Percentiles rank a stretch among this genome's conserved stretches.
phyloP scores from a whole-genome alignment of 2,888 invertebrate species.

The Agelastica alni region DNA sequence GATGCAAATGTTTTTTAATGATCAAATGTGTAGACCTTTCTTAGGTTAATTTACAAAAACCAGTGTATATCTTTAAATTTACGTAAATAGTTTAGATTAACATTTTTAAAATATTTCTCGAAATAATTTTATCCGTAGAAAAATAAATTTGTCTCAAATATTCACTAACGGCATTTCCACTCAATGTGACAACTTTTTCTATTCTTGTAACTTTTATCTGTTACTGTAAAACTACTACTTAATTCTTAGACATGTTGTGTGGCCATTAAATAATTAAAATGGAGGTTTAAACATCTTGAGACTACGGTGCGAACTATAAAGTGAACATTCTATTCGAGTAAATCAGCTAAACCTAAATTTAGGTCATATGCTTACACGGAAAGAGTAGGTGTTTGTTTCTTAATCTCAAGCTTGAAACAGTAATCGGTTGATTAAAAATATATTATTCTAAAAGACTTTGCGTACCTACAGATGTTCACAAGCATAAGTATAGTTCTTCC shows the following conservation, averaged over 20 bases:
- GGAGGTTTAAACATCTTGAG: not conserved
- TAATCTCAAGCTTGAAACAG: not conserved
- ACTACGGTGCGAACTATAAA: not conserved
- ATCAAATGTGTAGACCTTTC: too few species aligned
- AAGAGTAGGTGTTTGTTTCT: conserved; percentile 4
- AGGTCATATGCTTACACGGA: conserved; percentile 4
- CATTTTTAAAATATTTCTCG: too few species aligned
- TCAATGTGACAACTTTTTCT: not conserved
- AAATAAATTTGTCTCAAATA: too few species aligned
- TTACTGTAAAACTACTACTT: not conserved
- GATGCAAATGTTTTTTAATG: too few species aligned
- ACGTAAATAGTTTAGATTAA: too few species aligned
- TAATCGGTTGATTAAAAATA: not conserved
- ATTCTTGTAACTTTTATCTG: not conserved
- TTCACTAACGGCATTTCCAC: too few species aligned
- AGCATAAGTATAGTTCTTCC: too few species aligned
- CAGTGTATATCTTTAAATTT: too few species aligned
- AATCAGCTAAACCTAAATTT: conserved; percentile 1
- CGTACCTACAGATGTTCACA: not conserved
- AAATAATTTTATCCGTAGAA: too few species aligned
- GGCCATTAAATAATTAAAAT: not conserved
- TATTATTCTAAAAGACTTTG: not conserved
- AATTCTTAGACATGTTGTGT: not conserved
- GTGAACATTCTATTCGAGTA: not conserved
- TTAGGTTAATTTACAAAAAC: too few species aligned